Evolutionary conservation across 2,888 invertebrate species (phyloP), one percentile per base, ranked within the genome.

Genomic region (Nemotelus pantherinus): DNA sequence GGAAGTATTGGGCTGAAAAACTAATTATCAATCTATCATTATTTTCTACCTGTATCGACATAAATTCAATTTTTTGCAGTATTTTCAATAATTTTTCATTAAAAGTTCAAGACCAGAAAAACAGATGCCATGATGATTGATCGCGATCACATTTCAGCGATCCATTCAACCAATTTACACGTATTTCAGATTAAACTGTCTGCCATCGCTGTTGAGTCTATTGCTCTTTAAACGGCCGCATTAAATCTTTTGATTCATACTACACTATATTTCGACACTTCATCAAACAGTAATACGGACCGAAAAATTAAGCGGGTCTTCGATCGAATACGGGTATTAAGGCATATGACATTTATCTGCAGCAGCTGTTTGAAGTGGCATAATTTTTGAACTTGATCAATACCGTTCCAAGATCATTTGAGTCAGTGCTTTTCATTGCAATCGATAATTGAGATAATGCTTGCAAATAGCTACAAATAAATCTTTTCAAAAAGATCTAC

Each of bases 341-440:
- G 48, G 48, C 10, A 39, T 67, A 45, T 67, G 47, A 67, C 67
- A 67, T 67, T 67, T 25, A 67, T 47, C 39, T 70, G 47, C 25
- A 63, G 55, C 70, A 53, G 4, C 50, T 67, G 58, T 41, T 43
- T 44, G 58, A 44, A 47, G 44, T 76, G 71, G 77, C 77, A 77
- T 58, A 72, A 72, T 71, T 77, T 70, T 64, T 77, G 77, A 79
- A 79, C 79, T 79, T 79, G 79, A 79, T 77, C 77, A 79, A 79
- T 77, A 77, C 76, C 79, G 76, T 64, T 70, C 76, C 79, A 58
- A 68, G 68, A 65, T 57, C 75, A 70, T 70, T 76, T n/a, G 39
- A 45, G 67, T 41, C 68, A 70, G 43, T 47, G 44, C 50, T 67
- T 70, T 70, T n/a, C 43, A 53, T 10, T 4, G 9, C 43, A 25